These are phyloP conservation scores for Mirza zaza DNA, from an alignment of 2,113 vertebrate species.

Conservation along the genomic window DNA sequence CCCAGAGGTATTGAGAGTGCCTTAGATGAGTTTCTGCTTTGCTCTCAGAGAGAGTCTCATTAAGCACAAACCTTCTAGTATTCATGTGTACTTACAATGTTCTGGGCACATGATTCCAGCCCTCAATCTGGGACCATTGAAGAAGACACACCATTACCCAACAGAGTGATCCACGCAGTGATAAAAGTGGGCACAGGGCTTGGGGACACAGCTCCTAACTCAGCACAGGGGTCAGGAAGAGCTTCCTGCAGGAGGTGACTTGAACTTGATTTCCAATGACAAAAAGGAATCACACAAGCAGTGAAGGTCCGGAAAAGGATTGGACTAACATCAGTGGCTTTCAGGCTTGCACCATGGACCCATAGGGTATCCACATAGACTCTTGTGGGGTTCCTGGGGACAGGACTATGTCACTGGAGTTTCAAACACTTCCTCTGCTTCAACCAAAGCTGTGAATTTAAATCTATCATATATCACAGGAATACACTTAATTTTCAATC, in stretches of 20 bases:
- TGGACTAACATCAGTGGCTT: conserved; percentile 15
- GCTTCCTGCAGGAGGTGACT: not conserved
- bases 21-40: not conserved
- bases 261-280: not conserved
- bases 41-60: not conserved
- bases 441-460: not conserved
- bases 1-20: not conserved
- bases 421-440: not conserved
- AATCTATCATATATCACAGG: not conserved
- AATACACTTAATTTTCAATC: not conserved
- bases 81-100: not conserved
- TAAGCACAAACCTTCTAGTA: not conserved
- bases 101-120: not conserved
- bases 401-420: not conserved
- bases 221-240: not conserved
- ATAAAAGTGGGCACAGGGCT: not conserved
- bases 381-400: not conserved
- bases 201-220: not conserved
- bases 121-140: not conserved
- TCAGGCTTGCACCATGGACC: not conserved
- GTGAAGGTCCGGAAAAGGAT: not conserved
- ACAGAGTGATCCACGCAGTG: not conserved
- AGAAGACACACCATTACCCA: not conserved
- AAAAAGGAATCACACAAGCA: not conserved
- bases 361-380: not conserved